Conservation (phyloP, 2,797 vertebrate genomes). For the Hippoglossus hippoglossus region DNA sequence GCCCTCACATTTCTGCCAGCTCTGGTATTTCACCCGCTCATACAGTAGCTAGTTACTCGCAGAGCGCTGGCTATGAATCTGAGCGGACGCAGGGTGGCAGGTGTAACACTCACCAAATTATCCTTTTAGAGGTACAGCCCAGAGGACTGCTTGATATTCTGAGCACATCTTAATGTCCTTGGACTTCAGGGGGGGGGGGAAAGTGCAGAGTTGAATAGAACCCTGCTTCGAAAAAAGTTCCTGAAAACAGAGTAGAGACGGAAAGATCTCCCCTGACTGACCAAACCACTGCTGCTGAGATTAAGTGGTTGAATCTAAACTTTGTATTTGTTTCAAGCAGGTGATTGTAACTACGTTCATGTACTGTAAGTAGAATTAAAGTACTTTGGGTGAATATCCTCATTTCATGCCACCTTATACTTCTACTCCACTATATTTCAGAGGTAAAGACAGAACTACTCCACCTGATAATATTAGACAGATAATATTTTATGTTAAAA, state of each 20-base stretch:
- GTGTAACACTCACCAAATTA: slow-evolving; percentile 65
- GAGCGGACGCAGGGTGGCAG: slow-evolving; percentile 40
- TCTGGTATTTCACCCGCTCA: slow-evolving; percentile 69
- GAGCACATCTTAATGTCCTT: slow-evolving; percentile 84
- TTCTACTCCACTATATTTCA: neutral
- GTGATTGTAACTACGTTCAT: neutral
- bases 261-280: slow-evolving; percentile 56
- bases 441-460: neutral
- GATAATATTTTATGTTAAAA: no score
- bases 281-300: slow-evolving; percentile 9
- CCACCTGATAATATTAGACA: no score
- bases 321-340: slow-evolving; percentile 7
- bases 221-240: slow-evolving; percentile 65
- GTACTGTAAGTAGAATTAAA: slow-evolving; percentile 1
- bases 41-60: slow-evolving; percentile 50
- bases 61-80: slow-evolving; percentile 50
- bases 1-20: slow-evolving; percentile 62
- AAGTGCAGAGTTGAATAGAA: slow-evolving; percentile 72
- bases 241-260: slow-evolving; percentile 62
- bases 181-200: slow-evolving; percentile 65
- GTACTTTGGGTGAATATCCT: no score
- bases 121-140: slow-evolving; percentile 67
- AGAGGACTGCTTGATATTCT: slow-evolving; percentile 85
- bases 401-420: neutral
- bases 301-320: slow-evolving; percentile 13